phyloP scores from a whole-genome alignment of 2,113 vertebrate genomes.

The Oncorhynchus keta region DNA sequence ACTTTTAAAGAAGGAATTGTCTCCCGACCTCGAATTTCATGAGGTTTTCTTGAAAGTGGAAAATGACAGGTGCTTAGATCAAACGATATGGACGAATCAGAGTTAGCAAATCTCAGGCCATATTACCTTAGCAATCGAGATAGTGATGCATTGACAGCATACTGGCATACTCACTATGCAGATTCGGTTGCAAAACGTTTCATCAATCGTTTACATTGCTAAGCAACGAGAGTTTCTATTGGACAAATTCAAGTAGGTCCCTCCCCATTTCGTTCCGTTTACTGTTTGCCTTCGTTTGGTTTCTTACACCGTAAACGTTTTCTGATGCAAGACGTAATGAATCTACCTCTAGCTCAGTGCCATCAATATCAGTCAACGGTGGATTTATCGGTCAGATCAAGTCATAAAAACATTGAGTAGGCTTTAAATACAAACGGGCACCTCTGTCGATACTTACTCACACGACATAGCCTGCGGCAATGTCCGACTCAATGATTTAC shows the following conservation, averaged over 20 bases:
- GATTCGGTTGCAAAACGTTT: not conserved
- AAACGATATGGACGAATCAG: not conserved
- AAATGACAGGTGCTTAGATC: not conserved
- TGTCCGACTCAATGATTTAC: constrained; percentile 15
- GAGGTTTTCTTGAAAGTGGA: not conserved
- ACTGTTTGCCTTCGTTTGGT: too few species aligned
- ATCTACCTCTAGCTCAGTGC: not conserved
- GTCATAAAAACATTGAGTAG: not conserved
- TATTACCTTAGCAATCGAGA: not conserved
- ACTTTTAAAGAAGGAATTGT: not conserved
- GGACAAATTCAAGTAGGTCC: not conserved
- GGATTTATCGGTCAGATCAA: not conserved
- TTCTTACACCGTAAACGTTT: too few species aligned
- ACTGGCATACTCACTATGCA: not conserved
- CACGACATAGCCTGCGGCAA: constrained; percentile 4
- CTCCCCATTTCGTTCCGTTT: too few species aligned
- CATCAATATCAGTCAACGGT: not conserved
- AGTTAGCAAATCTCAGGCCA: not conserved
- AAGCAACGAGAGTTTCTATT: not conserved
- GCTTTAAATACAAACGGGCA: not conserved
- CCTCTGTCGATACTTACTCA: not conserved
- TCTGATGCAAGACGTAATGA: too few species aligned
- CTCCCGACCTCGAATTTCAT: not conserved
- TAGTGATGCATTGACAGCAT: not conserved
- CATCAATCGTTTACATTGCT: not conserved